These are phyloP conservation scores for Synergus umbraculus DNA, from an alignment of 2,888 invertebrate genomes.

Conservation along the genomic window DNA sequence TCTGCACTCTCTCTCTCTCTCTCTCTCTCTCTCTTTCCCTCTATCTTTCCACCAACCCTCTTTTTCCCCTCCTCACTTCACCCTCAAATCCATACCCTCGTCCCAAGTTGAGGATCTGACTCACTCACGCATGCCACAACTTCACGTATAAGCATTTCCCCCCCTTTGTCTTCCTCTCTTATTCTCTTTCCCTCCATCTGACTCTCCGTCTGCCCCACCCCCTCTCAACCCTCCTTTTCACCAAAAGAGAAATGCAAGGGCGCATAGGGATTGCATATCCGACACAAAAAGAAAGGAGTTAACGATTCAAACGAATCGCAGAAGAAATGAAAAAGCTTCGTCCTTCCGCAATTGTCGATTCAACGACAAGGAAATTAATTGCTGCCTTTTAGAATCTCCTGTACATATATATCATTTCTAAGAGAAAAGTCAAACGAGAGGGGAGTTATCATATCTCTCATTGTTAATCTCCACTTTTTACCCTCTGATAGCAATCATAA, in stretches of 20 bases:
- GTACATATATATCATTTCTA: no score
- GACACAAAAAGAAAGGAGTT: constrained; percentile 29
- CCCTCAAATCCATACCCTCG: constrained; percentile 63
- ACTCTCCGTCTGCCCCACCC: constrained; percentile 43
- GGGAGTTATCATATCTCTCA: no score
- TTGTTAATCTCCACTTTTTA: background rate
- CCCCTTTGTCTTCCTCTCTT: constrained; percentile 58
- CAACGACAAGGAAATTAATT: background rate
- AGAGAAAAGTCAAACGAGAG: background rate
- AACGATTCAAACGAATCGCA: background rate
- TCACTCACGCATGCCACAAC: constrained; percentile 49
- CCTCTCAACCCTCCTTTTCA: constrained; percentile 42
- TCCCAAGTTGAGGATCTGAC: constrained; percentile 61
- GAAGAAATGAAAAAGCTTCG: background rate
- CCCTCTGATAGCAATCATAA: background rate
- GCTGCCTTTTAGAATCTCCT: background rate
- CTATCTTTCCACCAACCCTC: constrained; percentile 22
- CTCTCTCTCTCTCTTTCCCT: background rate
- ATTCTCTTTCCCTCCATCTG: constrained; percentile 46
- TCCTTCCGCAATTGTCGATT: background rate
- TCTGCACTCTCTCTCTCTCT: constrained; percentile 28
- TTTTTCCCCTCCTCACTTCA: constrained; percentile 68
- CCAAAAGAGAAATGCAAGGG: constrained; percentile 46
- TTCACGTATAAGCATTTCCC: constrained; percentile 49
- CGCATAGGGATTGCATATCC: constrained; percentile 49